Evolutionary conservation across 2,888 invertebrate species (phyloP), one percentile per base, ranked within the genome.

Genomic region (Sialis lutaria): DNA sequence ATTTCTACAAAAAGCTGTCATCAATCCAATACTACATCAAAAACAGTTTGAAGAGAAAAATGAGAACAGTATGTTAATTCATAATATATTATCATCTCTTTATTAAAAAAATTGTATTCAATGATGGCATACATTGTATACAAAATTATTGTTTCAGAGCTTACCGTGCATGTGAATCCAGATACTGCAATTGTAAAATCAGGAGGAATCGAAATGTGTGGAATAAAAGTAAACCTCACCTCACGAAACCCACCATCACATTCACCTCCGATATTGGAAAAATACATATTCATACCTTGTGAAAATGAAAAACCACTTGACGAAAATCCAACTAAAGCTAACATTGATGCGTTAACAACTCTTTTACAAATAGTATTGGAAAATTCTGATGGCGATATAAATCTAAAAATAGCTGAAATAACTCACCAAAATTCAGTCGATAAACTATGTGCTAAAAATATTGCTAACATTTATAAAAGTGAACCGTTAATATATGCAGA

Each of bases 361-460:
- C 68, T 76, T 56, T 66, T 83, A 6, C 89, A 89, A 60, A 58
- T 86, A 0, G 72, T 79, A 0, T 59, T 83, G 0, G 90, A 90
- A 61, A 89, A 88, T 58, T 60, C 71, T 1, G 70, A 73, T 46
- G 68, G 67, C 0, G 63, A 22, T 22, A 22, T 22, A 4, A 22
- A 22, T 22, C 22, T 22, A 4, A 22, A 22, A 60, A 5, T 62
- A 22, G 22, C 22, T 22, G 22, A 22, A 22, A 22, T 22, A 22
- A 22, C 22, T 22, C 22, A 22, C 22, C 22, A 22, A 22, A 22
- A 22, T 22, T 22, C 22, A 4, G 22, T 22, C 4, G 22, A 56
- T 40, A 56, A 65, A 48, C 69, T 75, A 1, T 53, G 79, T 0
- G 64, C 79, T 0, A 71, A 72, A 4, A 53, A 65, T 8, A 68